A percentile compares a stretch with the other conserved stretches of the same genome.
These are phyloP conservation scores for Sebastes hubbsi DNA, from an alignment of 2,797 vertebrate genomes.

Conservation along the genomic window DNA sequence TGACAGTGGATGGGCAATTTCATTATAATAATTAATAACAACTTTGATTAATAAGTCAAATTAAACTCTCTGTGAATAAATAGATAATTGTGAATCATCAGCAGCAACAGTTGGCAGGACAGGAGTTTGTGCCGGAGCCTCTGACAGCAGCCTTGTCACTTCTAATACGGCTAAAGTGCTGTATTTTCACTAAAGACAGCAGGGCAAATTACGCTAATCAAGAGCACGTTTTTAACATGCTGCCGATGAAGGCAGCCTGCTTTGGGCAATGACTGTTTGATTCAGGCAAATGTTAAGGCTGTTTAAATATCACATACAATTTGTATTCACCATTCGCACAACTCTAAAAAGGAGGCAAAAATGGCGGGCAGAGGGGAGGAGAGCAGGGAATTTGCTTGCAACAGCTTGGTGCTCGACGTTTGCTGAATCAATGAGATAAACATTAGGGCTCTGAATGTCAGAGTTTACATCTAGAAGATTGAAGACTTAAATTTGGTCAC, in stretches of 20 bases:
- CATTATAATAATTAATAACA: neutral
- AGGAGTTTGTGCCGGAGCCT: constrained; percentile 10
- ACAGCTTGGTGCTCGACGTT: constrained; percentile 62
- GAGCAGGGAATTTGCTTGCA: constrained; percentile 59
- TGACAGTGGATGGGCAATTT: neutral
- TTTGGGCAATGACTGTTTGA: constrained; percentile 72
- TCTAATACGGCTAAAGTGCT: neutral
- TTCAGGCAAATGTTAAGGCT: constrained; percentile 79
- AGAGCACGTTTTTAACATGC: constrained; percentile 57
- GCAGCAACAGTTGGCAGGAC: constrained; percentile 41
- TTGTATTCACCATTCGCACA: constrained; percentile 75
- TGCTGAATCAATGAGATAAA: constrained; percentile 84
- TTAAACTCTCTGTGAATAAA: constrained; percentile 34
- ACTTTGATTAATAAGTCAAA: constrained; percentile 18
- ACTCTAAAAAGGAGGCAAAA: constrained; percentile 24
- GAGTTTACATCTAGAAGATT: constrained; percentile 77
- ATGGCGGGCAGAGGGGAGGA: constrained; percentile 20
- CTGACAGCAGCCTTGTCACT: constrained; percentile 32
- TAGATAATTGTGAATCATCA: constrained; percentile 24
- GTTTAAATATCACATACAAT: constrained; percentile 85
- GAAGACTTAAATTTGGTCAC: constrained; percentile 77
- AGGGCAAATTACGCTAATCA: constrained; percentile 62
- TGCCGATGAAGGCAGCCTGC: constrained; percentile 50
- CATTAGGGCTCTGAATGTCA: constrained; percentile 82
- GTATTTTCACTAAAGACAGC: constrained; percentile 43